Base-by-base conservation (phyloP, 2,888 invertebrate species). In the Diaprepes abbreviatus region DNA sequence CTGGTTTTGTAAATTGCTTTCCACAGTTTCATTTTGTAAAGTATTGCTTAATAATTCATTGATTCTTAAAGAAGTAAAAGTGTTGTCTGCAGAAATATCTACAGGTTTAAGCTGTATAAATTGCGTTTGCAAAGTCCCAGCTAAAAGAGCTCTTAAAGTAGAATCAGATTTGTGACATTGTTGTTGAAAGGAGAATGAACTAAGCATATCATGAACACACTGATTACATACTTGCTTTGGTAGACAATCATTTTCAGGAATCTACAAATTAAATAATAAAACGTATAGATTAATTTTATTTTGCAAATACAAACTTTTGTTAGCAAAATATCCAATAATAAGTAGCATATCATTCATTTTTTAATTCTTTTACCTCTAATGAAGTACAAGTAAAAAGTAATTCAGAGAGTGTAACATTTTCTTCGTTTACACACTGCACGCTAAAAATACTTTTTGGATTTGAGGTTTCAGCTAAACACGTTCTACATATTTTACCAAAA, bases 351-450 rank as follows among this genome's bases (percentile, higher is more conserved):
- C n/a, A n/a, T n/a, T n/a, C n/a, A n/a, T n/a, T n/a, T n/a, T n/a
- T n/a, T 4, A 5, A 16, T 5, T 28, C 4, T 48, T n/a, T 19
- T 59, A 70, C 83, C 78, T 84, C 81, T 28, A 83, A 77, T 45
- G 82, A 79, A 54, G 83, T 76, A 78, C 81, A 83, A 62, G 80
- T 78, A 79, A 79, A 82, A 21, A 84, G 75, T 81, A 84, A 82
- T 76, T 83, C 81, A 69, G 76, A 78, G 66, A 84, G 74, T 52
- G 78, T 77, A 21, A 80, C 64, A 16, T 76, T 74, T 76, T 82
- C 80, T 6, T 81, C 82, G 40, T 74, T 66, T 36, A 77, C 77
- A 68, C 81, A 80, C 65, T 82, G 81, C 35, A 79, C 72, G 68
- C 78, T 79, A 71, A 83, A 84, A 10, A 84, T 75, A 19, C 82